phyloP scores from a whole-genome alignment of 2,113 vertebrate species.

The Stegastes partitus region DNA sequence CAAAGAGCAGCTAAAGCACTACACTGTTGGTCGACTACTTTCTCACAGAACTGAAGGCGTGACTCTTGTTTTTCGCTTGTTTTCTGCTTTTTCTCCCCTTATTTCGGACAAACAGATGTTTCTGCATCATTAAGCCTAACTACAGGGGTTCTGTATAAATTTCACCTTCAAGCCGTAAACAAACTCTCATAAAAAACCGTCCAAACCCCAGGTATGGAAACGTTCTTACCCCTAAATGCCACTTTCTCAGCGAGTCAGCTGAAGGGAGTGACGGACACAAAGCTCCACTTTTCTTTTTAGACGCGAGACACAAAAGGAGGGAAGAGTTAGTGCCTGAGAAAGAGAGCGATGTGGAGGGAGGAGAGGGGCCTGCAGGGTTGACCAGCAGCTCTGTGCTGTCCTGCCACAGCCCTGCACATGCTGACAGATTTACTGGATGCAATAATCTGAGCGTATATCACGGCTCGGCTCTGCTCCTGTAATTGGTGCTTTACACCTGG shows the following conservation, averaged over 20 bases:
- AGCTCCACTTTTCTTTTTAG: constrained; percentile 15
- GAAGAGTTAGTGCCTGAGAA: constrained; percentile 43
- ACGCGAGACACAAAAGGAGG: constrained; percentile 3
- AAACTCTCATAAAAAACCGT: constrained; percentile 16
- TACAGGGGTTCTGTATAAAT: not conserved
- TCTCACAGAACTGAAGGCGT: too few species aligned
- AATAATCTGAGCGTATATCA: constrained; percentile 74
- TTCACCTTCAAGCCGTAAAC: constrained; percentile 12
- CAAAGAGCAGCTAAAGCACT: too few species aligned
- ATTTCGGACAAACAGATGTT: constrained; percentile 19
- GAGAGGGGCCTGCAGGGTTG: constrained; percentile 20
- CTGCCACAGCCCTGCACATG: constrained; percentile 40
- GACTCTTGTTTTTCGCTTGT: not conserved
- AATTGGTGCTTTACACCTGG: constrained; percentile 69
- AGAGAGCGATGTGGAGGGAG: constrained; percentile 1
- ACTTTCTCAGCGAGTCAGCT: constrained; percentile 4
- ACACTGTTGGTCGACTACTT: too few species aligned
- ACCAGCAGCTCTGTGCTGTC: constrained; percentile 37
- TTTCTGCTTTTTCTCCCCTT: not conserved
- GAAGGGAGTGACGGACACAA: constrained; percentile 12
- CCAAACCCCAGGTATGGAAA: constrained; percentile 3
- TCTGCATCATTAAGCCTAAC: not conserved
- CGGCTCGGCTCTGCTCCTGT: constrained; percentile 62
- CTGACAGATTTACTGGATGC: constrained; percentile 77
- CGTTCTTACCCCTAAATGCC: constrained; percentile 14